Evolutionary conservation across 1,140 invertebrate species (phyloP), one percentile per base, ranked within the genome.

Genomic region (Temnothorax nylanderi): DNA sequence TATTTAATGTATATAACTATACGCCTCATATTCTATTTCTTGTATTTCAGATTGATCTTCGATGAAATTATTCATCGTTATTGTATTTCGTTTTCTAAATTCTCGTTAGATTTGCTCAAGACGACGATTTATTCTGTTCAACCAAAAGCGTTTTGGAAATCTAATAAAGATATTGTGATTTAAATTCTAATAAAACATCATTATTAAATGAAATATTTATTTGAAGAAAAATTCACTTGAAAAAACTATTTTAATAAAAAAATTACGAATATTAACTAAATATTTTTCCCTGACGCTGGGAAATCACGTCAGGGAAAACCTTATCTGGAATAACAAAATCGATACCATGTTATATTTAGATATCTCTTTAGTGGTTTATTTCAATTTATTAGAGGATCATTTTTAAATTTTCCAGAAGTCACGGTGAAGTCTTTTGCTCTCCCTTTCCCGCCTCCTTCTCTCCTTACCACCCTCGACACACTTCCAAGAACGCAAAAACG

Each of bases 401-500:
- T 71, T 47, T 21, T 58, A 82, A 58, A 78, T 88, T 89, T 86
- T 62, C 32, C 54, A 86, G 41, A 78, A n/a, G 44, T 16, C 51
- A 54, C 10, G 32, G 47, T 47, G 13, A 49, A 32, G 75, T 41
- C 13, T 32, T 0, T 44, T 5, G 16, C 8, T 64, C 3, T 56
- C 11, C n/a, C 58, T 32, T 10, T 13, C 2, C 13, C 10, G 41
- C 60, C n/a, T 56, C 32, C 21, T 16, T 51, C 18, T 56, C 75
- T 11, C 44, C 26, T 34, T 67, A 13, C 13, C 13, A 32, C 6
- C 51, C 16, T 21, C 54, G 82, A 80, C 64, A 26, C 32, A 56
- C 26, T 87, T 89, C 86, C 44, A 58, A 56, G 86, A 88, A 87
- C 34, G 71, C 18, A 67, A 89, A 88, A 86, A 47, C 18, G 51